Evolutionary conservation across 1,140 invertebrate species (phyloP).

Genomic region (Monochamus saltuarius): DNA sequence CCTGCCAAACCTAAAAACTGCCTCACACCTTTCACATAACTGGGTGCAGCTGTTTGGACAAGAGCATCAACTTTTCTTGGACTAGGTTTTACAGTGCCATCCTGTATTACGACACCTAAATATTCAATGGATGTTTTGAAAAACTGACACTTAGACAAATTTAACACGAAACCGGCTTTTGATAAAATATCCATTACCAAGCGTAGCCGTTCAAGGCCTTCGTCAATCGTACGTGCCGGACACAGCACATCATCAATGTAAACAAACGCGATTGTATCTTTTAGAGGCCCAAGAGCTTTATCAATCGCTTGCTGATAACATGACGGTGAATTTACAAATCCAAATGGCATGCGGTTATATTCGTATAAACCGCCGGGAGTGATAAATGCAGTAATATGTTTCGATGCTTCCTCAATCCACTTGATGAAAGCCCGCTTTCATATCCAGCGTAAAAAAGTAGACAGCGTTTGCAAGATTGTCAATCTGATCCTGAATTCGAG

Average conservation of each 20-base stretch:
- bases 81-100: slow-evolving; percentile 29
- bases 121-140: slow-evolving; percentile 36
- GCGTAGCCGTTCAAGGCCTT: slow-evolving; percentile 31
- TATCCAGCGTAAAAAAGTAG: slow-evolving; percentile 32
- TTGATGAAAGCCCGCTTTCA: slow-evolving; percentile 34
- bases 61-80: slow-evolving; percentile 40
- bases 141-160: slow-evolving; percentile 43
- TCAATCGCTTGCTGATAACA: slow-evolving; percentile 37
- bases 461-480: slow-evolving; percentile 31
- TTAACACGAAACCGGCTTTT: slow-evolving; percentile 21
- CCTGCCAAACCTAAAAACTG: slow-evolving; percentile 27
- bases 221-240: slow-evolving; percentile 48
- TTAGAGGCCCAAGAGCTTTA: slow-evolving; percentile 33
- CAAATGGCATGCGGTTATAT: slow-evolving; percentile 41
- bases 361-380: slow-evolving; percentile 40
- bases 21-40: slow-evolving; percentile 28
- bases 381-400: slow-evolving; percentile 44
- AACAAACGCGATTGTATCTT: slow-evolving; percentile 29
- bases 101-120: slow-evolving; percentile 38
- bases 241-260: slow-evolving; percentile 39
- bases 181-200: slow-evolving; percentile 26
- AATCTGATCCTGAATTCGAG: slow-evolving; percentile 46
- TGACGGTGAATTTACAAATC: slow-evolving; percentile 34
- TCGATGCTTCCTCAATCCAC: slow-evolving; percentile 27
- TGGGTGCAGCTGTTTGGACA: slow-evolving; percentile 35